Percentiles rank a stretch among this genome's conserved stretches.
Conservation (phyloP, 2,888 invertebrate genomes). For the Harmothoe impar region DNA sequence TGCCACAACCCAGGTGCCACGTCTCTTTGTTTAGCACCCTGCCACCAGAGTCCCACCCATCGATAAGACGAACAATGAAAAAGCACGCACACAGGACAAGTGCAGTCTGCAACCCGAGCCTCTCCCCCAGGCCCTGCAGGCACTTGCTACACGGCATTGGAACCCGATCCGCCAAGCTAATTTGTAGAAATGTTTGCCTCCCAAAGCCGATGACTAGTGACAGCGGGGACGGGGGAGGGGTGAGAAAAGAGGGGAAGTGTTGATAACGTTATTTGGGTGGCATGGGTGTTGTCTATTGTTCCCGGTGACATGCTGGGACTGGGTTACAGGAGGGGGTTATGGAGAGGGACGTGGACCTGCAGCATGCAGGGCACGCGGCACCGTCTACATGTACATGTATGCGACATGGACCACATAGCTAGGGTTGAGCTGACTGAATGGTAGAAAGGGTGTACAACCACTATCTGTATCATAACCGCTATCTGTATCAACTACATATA, state of each 20-base stretch:
- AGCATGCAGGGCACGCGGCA: too few relatives aligned
- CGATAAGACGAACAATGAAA: conserved; percentile 14
- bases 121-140: neutral
- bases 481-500: too few relatives aligned
- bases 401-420: too few relatives aligned
- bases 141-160: neutral
- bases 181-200: conserved; percentile 40
- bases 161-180: conserved; percentile 42
- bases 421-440: too few relatives aligned
- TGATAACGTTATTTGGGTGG: conserved; percentile 38
- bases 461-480: too few relatives aligned
- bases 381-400: too few relatives aligned
- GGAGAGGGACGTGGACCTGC: neutral
- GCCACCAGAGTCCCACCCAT: neutral
- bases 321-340: neutral
- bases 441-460: too few relatives aligned
- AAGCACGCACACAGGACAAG: conserved; percentile 14
- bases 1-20: neutral
- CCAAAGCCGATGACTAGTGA: conserved; percentile 12
- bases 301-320: neutral
- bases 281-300: neutral
- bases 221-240: neutral
- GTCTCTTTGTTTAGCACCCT: neutral
- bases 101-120: neutral
- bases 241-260: neutral